phyloP scores from a whole-genome alignment of 2,797 vertebrate species.

The Coracias cyanogaster region DNA sequence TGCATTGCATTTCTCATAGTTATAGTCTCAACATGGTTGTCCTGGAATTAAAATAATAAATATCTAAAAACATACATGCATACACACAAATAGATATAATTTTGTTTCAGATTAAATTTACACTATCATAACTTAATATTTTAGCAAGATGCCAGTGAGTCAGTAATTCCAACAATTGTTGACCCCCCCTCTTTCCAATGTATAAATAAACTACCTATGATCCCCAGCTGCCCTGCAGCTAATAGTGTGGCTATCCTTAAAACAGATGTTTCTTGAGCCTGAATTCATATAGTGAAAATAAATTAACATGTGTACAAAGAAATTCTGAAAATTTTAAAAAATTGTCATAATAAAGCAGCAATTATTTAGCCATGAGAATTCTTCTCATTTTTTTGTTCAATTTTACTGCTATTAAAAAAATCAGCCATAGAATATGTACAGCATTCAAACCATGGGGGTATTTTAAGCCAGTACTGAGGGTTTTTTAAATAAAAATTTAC shows the following conservation, averaged over 20 bases:
- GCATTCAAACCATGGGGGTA: background rate
- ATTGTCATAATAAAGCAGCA: background rate
- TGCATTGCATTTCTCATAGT: background rate
- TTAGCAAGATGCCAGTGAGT: background rate
- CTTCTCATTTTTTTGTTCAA: background rate
- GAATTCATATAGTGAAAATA: background rate
- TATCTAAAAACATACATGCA: background rate
- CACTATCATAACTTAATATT: background rate
- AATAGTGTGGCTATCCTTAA: background rate
- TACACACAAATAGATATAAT: background rate
- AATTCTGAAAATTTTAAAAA: background rate
- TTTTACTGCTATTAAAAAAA: background rate
- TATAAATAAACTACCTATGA: constrained; percentile 2
- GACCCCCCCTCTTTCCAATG: background rate
- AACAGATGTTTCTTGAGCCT: background rate
- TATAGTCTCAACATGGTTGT: background rate
- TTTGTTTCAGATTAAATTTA: background rate
- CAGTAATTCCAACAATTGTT: background rate
- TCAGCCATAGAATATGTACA: background rate
- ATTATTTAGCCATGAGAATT: background rate
- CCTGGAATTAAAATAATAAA: background rate
- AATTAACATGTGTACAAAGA: background rate
- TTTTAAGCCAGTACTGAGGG: background rate
- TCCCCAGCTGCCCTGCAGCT: background rate
- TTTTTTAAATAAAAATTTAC: background rate